Percentiles rank a stretch among this genome's conserved stretches.
Conservation (phyloP, 1,140 invertebrate genomes). For the Ylistrum balloti region DNA sequence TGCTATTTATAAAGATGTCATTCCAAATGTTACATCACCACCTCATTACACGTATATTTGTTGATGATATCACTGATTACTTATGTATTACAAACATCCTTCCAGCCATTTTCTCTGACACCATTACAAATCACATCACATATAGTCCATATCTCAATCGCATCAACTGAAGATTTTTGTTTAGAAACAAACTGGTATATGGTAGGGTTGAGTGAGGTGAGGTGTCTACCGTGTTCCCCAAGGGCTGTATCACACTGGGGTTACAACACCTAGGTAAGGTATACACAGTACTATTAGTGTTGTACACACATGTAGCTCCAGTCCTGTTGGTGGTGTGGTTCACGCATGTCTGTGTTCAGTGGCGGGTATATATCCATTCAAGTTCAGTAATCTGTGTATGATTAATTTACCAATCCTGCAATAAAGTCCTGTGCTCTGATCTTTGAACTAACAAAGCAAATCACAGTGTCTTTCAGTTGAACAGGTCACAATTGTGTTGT, state of each 20-base stretch:
- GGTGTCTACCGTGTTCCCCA: not conserved
- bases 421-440: not conserved
- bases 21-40: not conserved
- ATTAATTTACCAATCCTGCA: not conserved
- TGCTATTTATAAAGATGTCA: not conserved
- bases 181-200: not conserved
- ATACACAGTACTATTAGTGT: too few relatives aligned
- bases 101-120: not conserved
- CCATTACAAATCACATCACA: not conserved
- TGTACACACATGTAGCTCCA: constrained; percentile 24
- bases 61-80: constrained; percentile 17
- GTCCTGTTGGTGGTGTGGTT: constrained; percentile 22
- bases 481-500: not conserved
- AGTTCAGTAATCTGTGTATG: constrained; percentile 33
- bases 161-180: not conserved
- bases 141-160: not conserved
- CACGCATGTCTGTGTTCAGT: constrained; percentile 37
- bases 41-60: not conserved
- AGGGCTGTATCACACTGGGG: not conserved
- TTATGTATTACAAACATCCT: not conserved
- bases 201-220: constrained; percentile 21
- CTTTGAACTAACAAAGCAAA: not conserved
- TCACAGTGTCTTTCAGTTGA: not conserved
- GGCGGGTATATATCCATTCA: constrained; percentile 31
- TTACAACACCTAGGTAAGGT: not conserved